A percentile compares a stretch with the other conserved stretches of the same genome.
These are phyloP conservation scores for Leuciscus idus DNA, from an alignment of 2,113 vertebrate species.

Conservation along the genomic window DNA sequence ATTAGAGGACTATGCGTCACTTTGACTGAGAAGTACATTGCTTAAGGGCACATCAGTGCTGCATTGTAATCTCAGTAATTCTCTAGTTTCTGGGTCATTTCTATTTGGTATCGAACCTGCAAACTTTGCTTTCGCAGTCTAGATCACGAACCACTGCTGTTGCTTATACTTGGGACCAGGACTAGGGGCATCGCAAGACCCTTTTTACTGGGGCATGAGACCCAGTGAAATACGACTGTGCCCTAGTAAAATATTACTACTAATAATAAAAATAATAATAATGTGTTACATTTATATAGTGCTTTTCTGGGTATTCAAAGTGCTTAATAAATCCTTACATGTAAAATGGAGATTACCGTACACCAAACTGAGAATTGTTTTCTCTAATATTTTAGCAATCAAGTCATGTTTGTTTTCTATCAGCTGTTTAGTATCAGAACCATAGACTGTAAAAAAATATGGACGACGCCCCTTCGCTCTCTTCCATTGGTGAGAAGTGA, in stretches of 20 bases:
- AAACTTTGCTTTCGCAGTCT: neutral
- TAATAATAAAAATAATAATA: no score
- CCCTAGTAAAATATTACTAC: neutral
- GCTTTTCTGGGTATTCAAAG: no score
- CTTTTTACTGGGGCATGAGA: no score
- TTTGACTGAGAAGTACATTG: neutral
- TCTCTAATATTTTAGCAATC: neutral
- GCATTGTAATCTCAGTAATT: neutral
- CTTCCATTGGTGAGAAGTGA: no score
- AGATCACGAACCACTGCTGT: neutral
- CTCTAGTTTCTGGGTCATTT: neutral
- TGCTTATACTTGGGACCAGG: neutral
- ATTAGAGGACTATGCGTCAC: neutral
- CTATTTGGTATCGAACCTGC: neutral
- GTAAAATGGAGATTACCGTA: neutral
- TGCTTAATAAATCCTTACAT: neutral
- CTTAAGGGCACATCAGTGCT: conserved; percentile 29
- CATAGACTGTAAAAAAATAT: no score
- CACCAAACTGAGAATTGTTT: neutral
- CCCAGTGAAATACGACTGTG: neutral
- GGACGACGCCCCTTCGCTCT: no score
- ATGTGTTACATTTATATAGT: no score
- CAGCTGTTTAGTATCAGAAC: no score
- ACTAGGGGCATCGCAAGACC: neutral
- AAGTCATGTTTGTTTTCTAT: neutral